These are phyloP conservation scores for Rhineura floridana DNA, from an alignment of 2,113 vertebrate genomes.

Conservation along the genomic window DNA sequence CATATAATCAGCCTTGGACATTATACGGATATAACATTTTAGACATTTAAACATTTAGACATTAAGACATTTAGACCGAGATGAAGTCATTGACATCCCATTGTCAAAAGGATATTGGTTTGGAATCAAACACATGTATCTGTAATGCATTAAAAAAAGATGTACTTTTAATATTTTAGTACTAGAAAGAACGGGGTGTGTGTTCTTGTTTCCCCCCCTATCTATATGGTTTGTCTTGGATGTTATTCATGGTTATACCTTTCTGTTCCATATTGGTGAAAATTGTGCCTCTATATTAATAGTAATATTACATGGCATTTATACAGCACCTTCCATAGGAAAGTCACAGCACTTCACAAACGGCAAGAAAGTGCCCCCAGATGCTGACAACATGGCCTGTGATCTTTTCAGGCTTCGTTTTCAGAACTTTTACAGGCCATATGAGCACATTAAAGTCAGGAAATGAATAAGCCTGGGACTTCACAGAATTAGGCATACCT, in stretches of 20 bases:
- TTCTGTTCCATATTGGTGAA: constrained; percentile 10
- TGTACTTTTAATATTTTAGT: background rate
- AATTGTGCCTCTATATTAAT: constrained; percentile 32
- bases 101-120: background rate
- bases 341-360: constrained; percentile 60
- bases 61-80: constrained; percentile 10
- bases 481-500: constrained; percentile 61
- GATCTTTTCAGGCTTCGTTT: constrained; percentile 63
- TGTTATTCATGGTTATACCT: constrained; percentile 1
- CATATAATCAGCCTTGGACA: background rate
- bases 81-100: background rate
- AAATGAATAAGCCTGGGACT: constrained; percentile 69
- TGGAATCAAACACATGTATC: background rate
- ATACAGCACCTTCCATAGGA: constrained; percentile 55
- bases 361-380: constrained; percentile 61
- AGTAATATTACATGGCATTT: constrained; percentile 61
- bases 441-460: constrained; percentile 69
- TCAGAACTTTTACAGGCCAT: constrained; percentile 70
- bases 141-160: constrained; percentile 12
- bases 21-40: background rate
- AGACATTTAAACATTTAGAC: background rate
- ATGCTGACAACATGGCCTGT: constrained; percentile 68
- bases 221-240: background rate
- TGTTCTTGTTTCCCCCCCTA: background rate
- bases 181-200: background rate